A percentile compares a stretch with the other conserved stretches of the same genome.
phyloP scores from a whole-genome alignment of 2,888 invertebrate species.

The Eristalinus aeneus region DNA sequence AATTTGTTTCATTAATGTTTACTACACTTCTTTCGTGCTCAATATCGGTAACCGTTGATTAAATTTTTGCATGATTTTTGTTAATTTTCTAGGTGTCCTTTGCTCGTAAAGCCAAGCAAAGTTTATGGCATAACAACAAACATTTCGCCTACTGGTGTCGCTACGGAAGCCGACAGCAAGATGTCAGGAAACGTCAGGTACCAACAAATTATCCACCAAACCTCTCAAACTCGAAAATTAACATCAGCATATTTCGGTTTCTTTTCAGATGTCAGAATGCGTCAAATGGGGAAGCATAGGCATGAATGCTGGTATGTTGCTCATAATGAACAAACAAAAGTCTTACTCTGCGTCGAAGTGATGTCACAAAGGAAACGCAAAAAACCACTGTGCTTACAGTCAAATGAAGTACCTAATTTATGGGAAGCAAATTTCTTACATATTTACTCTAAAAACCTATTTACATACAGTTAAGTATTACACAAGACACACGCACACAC shows the following conservation, averaged over 20 bases:
- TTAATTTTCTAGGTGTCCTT: conserved; percentile 76
- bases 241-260: conserved; percentile 41
- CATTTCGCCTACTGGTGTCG: conserved; percentile 87
- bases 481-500: neutral
- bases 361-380: conserved; percentile 69
- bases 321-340: conserved; percentile 82
- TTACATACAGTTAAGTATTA: conserved; percentile 64
- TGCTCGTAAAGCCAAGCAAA: conserved; percentile 79
- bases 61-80: neutral
- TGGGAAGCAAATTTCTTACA: conserved; percentile 45
- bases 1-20: neutral
- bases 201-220: conserved; percentile 21
- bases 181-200: conserved; percentile 87
- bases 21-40: neutral
- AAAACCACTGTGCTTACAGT: conserved; percentile 44
- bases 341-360: conserved; percentile 75
- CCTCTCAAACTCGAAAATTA: neutral
- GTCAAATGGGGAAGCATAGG: conserved; percentile 87
- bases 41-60: neutral
- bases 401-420: conserved; percentile 44
- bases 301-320: conserved; percentile 86
- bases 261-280: conserved; percentile 87
- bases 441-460: conserved; percentile 31
- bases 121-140: conserved; percentile 82
- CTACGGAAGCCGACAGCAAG: conserved; percentile 86